Percentiles rank a stretch among this genome's conserved stretches.
phyloP scores from a whole-genome alignment of 2,888 invertebrate species.

The Oscheius onirici region DNA sequence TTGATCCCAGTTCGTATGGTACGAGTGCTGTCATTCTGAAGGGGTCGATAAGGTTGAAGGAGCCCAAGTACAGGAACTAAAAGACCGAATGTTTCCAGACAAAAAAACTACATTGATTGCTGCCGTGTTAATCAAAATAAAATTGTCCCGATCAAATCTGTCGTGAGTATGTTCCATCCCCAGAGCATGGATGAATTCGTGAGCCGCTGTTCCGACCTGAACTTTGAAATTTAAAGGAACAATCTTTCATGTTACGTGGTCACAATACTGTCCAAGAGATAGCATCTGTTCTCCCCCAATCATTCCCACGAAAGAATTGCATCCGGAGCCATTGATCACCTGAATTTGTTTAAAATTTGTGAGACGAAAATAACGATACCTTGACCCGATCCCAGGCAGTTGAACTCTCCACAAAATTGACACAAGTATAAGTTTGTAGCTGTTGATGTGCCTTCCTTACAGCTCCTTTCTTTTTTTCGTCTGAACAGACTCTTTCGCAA shows the following conservation, averaged over 20 bases:
- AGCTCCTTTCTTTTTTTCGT: neutral
- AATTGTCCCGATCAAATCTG: slow-evolving; percentile 26
- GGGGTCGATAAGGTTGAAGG: slow-evolving; percentile 8
- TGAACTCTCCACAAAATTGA: slow-evolving; percentile 14
- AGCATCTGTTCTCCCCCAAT: slow-evolving; percentile 23
- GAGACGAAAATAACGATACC: neutral
- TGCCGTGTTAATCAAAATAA: slow-evolving; percentile 14
- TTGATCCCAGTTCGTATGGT: slow-evolving; percentile 56
- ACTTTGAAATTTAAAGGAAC: neutral
- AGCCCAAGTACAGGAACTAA: slow-evolving; percentile 1
- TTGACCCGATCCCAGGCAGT: slow-evolving; percentile 10
- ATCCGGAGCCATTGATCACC: slow-evolving; percentile 9
- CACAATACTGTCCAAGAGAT: slow-evolving; percentile 12
- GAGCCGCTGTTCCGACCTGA: slow-evolving; percentile 19
- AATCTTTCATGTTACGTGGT: slow-evolving; percentile 2
- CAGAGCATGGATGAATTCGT: slow-evolving; percentile 16
- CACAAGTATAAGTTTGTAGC: slow-evolving; percentile 3
- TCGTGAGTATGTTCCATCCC: slow-evolving; percentile 26
- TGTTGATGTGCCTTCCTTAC: neutral
- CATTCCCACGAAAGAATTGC: slow-evolving; percentile 22
- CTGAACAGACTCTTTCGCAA: neutral
- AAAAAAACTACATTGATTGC: slow-evolving; percentile 3
- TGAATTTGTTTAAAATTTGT: slow-evolving; percentile 5
- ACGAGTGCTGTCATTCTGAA: slow-evolving; percentile 16
- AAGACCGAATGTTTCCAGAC: neutral